phyloP scores from a whole-genome alignment of 2,797 vertebrate genomes.

The Valencia hispanica region DNA sequence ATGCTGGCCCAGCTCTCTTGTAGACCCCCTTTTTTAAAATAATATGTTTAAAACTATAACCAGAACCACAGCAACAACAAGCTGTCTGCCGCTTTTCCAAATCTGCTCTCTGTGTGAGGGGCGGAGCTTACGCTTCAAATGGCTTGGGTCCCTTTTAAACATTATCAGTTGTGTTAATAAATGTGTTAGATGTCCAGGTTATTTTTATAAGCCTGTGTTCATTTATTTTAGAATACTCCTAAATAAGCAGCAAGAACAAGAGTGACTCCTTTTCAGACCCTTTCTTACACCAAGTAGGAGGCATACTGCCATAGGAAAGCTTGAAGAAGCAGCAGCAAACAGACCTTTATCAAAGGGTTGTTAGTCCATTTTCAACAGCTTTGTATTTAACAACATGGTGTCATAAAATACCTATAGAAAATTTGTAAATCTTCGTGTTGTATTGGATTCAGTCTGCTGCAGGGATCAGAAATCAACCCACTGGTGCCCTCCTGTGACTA shows the following conservation, averaged over 20 bases:
- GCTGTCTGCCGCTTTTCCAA: conserved; percentile 30
- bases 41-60: conserved; percentile 18
- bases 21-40: background rate
- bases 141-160: conserved; percentile 78
- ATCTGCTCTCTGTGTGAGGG: conserved; percentile 21
- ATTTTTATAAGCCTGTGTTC: conserved; percentile 41
- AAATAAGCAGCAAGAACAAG: conserved; percentile 51
- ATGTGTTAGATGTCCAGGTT: conserved; percentile 59
- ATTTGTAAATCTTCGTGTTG: background rate
- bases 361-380: background rate
- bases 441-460: background rate
- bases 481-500: background rate
- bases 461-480: background rate
- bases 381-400: background rate
- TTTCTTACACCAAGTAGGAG: conserved; percentile 28
- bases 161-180: conserved; percentile 58
- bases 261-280: conserved; percentile 26
- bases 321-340: background rate
- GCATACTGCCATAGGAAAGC: conserved; percentile 3
- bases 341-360: background rate
- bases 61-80: conserved; percentile 20
- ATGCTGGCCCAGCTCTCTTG: conserved; percentile 19
- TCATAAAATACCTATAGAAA: background rate
- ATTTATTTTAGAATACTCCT: conserved; percentile 45
- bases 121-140: conserved; percentile 51